Evolutionary conservation across 2,888 invertebrate species (phyloP), one percentile per base, ranked within the genome.

Genomic region (Ophonus ardosiacus): DNA sequence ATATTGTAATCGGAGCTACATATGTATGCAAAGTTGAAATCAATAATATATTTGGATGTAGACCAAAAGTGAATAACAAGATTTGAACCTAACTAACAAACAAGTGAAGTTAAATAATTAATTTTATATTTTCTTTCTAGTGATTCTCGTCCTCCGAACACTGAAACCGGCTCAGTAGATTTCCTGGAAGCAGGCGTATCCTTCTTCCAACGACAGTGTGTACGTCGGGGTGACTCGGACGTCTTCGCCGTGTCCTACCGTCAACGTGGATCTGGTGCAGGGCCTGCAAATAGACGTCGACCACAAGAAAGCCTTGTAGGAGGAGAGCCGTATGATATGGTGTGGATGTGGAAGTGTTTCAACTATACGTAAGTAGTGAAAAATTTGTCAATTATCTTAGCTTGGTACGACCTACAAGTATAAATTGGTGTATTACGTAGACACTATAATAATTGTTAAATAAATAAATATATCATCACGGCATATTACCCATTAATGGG

Each of bases 301-400:
- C 88, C 93, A 0, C 93, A 93, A 17, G 92, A 94, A 57, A 93
- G 93, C 89, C 91, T 93, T 65, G 93, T 94, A 63, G 93, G 94
- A 7, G 93, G 93, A 0, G 92, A 93, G 0, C 90, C 92, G 0
- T 93, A 93, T 86, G 94, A 95, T 86, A 91, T 94, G 18, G 91
- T 94, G 0, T 94, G 94, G 94, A 92, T 94, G 91, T 94, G 94
- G 94, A 93, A 93, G 86, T 94, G 95, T 88, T 94, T 94, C 88
- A 94, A 94, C 89, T 94, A 94, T 88, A 94, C 94, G 94, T 94
- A 65, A 63, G 81, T 74, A 10, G 8, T n/a, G 17, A 51, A 31
- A 31, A 31, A 4, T 31, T 31, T 31, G 6, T 24, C 31, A 31
- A 0, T 31, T 31, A 4, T n/a, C n/a, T n/a, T n/a, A n/a, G n/a